Evolutionary conservation across 2,888 invertebrate genomes (phyloP).

Genomic region (Drosophila fulvimacula): DNA sequence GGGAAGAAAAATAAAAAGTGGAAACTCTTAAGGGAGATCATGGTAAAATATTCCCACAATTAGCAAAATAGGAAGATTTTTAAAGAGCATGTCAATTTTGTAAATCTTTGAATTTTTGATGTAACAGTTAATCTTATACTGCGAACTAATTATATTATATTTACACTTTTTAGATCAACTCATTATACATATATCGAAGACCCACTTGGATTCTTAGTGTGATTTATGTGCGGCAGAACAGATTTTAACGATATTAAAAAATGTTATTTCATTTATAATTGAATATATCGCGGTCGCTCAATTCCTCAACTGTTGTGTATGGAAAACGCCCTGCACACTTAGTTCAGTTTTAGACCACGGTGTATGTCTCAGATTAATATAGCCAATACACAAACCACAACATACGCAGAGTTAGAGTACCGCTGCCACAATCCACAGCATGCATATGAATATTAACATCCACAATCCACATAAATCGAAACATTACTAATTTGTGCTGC

Average conservation of each 20-base stretch:
- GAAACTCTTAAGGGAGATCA: not conserved
- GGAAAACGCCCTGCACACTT: constrained; percentile 2
- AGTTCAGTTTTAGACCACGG: constrained; percentile 3
- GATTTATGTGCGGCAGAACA: too few species aligned
- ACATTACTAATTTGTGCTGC: not conserved
- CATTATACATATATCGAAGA: too few species aligned
- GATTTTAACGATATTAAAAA: too few species aligned
- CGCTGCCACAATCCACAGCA: not conserved
- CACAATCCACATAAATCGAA: not conserved
- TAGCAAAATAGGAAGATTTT: not conserved
- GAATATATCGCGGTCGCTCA: not conserved
- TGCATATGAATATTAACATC: not conserved
- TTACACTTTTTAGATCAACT: not conserved
- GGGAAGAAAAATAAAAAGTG: not conserved
- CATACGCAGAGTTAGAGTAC: not conserved
- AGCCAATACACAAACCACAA: not conserved
- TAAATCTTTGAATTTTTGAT: not conserved
- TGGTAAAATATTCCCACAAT: not conserved
- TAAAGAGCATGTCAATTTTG: not conserved
- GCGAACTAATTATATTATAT: not conserved
- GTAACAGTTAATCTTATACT: not conserved
- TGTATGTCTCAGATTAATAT: not conserved
- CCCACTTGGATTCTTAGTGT: too few species aligned
- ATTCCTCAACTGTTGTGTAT: constrained; percentile 24
- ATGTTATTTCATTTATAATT: not conserved